Conservation (phyloP, 2,113 vertebrate genomes). For the Neolamprologus devosi region DNA sequence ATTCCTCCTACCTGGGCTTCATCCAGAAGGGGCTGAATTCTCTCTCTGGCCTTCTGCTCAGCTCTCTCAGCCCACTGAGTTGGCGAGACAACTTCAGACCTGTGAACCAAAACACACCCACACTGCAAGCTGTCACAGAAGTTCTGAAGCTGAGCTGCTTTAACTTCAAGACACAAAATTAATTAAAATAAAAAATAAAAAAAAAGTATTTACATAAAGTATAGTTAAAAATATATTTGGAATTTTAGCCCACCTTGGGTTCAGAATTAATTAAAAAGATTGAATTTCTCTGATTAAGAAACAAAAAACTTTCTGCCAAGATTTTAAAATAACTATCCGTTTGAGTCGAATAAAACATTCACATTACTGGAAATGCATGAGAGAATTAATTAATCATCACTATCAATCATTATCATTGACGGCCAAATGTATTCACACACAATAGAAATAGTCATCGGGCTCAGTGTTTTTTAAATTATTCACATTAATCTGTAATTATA, state of each 20-base stretch:
- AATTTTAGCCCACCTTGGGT: background rate
- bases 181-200: rapidly evolving
- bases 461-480: background rate
- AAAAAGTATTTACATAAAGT: background rate
- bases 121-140: background rate
- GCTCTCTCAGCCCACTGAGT: slow-evolving; percentile 47
- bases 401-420: background rate
- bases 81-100: slow-evolving; percentile 57
- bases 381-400: background rate
- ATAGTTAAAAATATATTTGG: background rate
- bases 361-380: background rate
- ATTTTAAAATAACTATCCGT: background rate
- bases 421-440: background rate
- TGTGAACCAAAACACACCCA: slow-evolving; percentile 44
- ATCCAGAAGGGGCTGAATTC: slow-evolving; percentile 50
- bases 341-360: background rate
- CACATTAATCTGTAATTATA: background rate
- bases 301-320: background rate
- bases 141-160: background rate
- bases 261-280: background rate
- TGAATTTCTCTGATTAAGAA: background rate
- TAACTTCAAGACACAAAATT: background rate
- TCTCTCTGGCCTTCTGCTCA: slow-evolving; percentile 44
- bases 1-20: slow-evolving; percentile 62
- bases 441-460: background rate